Percentiles rank a stretch among this genome's conserved stretches.
phyloP scores from a whole-genome alignment of 2,888 invertebrate genomes.

The Petrophora chlorosata region DNA sequence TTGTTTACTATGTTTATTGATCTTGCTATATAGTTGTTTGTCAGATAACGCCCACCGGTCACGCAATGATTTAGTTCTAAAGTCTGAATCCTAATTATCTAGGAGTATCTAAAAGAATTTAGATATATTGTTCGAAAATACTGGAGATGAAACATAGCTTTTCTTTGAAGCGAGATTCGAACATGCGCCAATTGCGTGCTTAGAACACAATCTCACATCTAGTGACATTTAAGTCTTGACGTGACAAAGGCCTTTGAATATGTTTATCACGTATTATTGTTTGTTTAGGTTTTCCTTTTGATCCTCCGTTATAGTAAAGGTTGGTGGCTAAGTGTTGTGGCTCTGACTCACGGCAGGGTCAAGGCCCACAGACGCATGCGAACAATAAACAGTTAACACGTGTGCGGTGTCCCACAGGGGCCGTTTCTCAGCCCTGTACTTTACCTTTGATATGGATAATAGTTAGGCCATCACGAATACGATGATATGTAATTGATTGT shows the following conservation, averaged over 20 bases:
- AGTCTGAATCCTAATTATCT: too few species aligned
- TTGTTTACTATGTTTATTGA: background rate
- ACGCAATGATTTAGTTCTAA: too few species aligned
- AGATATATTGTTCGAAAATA: too few species aligned
- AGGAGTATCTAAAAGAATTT: too few species aligned
- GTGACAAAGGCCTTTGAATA: conserved; percentile 51
- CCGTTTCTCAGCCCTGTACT: conserved; percentile 39
- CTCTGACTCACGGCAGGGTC: conserved; percentile 57
- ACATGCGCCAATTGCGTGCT: too few species aligned
- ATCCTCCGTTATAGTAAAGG: conserved; percentile 44
- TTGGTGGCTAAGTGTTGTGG: conserved; percentile 45
- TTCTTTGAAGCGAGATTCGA: too few species aligned
- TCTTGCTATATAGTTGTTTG: conserved; percentile 6
- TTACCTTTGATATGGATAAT: conserved; percentile 25
- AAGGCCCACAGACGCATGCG: conserved; percentile 41
- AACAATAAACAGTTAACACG: conserved; percentile 37
- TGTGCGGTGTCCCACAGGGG: conserved; percentile 53
- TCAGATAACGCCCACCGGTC: too few species aligned
- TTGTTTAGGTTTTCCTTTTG: conserved; percentile 50
- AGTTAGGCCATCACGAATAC: background rate
- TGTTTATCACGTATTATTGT: conserved; percentile 44
- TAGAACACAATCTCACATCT: too few species aligned
- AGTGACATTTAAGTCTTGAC: too few species aligned
- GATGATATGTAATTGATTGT: background rate
- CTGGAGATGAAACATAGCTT: too few species aligned